Percentiles rank a stretch among this genome's conserved stretches.
Evolutionary conservation across 2,797 vertebrate genomes (phyloP).

Genomic region (Gila robusta): DNA sequence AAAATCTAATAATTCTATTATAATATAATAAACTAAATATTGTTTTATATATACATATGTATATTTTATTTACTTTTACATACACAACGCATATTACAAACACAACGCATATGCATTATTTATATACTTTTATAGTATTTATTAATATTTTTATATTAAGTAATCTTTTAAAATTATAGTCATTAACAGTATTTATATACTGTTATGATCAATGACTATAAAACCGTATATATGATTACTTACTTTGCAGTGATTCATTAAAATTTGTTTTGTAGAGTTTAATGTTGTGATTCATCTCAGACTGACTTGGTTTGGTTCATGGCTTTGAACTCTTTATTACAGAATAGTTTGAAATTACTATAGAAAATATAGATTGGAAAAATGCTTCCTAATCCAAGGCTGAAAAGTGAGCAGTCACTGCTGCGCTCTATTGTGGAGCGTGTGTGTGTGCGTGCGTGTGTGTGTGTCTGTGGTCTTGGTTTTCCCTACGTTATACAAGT

Average conservation of each 20-base stretch:
- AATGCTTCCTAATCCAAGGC: background rate
- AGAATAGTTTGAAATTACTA: background rate
- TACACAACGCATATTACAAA: too few species aligned
- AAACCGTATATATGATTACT: background rate
- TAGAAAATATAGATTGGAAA: background rate
- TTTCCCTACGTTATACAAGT: background rate
- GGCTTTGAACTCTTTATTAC: background rate
- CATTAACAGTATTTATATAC: background rate
- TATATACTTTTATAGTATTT: too few species aligned
- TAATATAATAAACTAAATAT: too few species aligned
- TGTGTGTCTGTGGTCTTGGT: slow-evolving; percentile 2
- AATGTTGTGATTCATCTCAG: background rate
- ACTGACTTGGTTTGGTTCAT: background rate
- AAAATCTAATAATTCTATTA: too few species aligned
- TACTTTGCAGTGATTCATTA: background rate
- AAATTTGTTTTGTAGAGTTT: background rate
- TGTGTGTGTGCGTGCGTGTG: background rate
- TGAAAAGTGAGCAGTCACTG: slow-evolving; percentile 1
- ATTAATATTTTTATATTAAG: too few species aligned
- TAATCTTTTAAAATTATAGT: background rate
- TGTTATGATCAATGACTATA: too few species aligned
- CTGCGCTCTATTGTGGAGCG: background rate
- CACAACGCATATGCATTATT: too few species aligned
- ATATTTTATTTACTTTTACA: too few species aligned
- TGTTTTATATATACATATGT: too few species aligned